A percentile compares a stretch with the other conserved stretches of the same genome.
phyloP scores from a whole-genome alignment of 2,888 invertebrate genomes.

The Ariolimax columbianus region DNA sequence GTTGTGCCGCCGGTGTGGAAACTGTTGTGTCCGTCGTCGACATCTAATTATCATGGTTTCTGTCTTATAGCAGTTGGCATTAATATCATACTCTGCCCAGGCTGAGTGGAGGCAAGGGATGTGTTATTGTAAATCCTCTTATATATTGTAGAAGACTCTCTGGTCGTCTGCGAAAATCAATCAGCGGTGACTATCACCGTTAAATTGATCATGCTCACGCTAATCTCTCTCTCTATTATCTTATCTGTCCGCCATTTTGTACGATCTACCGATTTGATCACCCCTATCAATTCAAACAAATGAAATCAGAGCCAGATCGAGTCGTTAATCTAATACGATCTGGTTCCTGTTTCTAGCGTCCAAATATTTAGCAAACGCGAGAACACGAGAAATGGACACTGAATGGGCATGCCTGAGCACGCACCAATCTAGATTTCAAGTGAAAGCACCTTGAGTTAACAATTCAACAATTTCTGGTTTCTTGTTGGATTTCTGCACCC shows the following conservation, averaged over 20 bases:
- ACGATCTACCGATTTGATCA: background rate
- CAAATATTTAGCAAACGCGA: slow-evolving; percentile 9
- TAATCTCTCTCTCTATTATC: background rate
- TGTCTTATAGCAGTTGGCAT: too few relatives aligned
- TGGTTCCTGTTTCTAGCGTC: background rate
- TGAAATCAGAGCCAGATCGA: background rate
- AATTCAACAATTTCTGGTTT: background rate
- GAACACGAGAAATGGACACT: background rate
- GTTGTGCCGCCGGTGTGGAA: too few relatives aligned
- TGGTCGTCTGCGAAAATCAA: too few relatives aligned
- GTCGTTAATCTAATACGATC: background rate
- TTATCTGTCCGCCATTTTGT: background rate
- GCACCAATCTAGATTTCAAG: background rate
- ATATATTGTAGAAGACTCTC: too few relatives aligned
- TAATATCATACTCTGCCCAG: too few relatives aligned
- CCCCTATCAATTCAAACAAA: background rate
- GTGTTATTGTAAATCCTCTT: too few relatives aligned
- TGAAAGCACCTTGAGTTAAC: background rate
- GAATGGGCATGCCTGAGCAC: background rate
- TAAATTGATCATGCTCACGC: background rate
- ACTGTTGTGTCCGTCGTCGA: too few relatives aligned
- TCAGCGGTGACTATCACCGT: too few relatives aligned
- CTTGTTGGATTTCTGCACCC: background rate
- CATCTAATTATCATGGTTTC: too few relatives aligned
- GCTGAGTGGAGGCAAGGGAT: too few relatives aligned